Base-by-base conservation (phyloP, 2,797 vertebrate genomes). In the Chelmon rostratus region DNA sequence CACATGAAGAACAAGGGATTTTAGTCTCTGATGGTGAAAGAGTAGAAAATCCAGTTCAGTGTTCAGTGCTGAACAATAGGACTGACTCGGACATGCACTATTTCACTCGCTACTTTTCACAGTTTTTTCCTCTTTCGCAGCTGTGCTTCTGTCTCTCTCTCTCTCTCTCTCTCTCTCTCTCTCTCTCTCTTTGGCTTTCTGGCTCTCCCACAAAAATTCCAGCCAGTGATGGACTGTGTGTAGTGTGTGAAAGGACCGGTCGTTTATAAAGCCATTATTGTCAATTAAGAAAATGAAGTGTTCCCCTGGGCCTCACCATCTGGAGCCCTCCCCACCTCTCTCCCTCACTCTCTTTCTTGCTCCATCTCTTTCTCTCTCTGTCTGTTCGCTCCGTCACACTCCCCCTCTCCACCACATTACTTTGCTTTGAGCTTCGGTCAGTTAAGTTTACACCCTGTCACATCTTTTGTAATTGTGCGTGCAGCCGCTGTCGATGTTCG, bases 211-310 rank as follows among this genome's bases (percentile, higher is more conserved):
- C 89, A 78, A 81, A n/a, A 93, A 93, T 93, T 94, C 91, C 91
- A 90, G 81, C 82, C 74, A 67, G 79, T 95, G 94, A 95, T 94
- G 86, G 91, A 94, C 91, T 89, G 81, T 90, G 89, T 86, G 87
- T 79, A 88, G 84, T 86, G 86, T 91, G 90, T 92, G 91, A 95
- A 92, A 92, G 83, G 92, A 92, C 90, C 47, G 71, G 88, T 86
- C 92, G 73, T 95, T 96, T 95, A 95, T 94, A 94, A 95, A 95
- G 93, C 90, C 94, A 94, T 96, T 96, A 95, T 94, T 94, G 93
- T 95, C 94, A 95, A 95, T 96, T 95, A 96, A 93, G 91, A 91
- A 94, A 95, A 96, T 94, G 76, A 95, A 95, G 89, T 94, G 95
- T 80, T 95, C 95, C 93, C 93, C 68, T 89, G 94, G 95, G 94